These are phyloP conservation scores for Lasioglossum lativentre DNA, from an alignment of 2,888 invertebrate genomes.

Conservation along the genomic window DNA sequence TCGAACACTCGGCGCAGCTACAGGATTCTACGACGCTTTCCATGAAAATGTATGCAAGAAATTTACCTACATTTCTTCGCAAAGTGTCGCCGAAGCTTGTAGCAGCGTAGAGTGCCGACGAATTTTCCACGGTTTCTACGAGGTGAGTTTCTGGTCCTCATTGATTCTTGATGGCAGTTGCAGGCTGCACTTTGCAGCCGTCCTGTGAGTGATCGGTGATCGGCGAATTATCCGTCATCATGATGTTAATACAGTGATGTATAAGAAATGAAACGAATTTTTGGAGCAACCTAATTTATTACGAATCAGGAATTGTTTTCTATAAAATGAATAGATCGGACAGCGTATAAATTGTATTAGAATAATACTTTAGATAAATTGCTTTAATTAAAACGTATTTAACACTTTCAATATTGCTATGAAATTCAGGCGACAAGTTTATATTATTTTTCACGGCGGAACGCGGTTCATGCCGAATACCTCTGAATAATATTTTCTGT, in stretches of 20 bases:
- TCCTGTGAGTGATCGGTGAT: background rate
- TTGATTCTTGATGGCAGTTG: conserved; percentile 1
- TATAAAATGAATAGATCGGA: background rate
- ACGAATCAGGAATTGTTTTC: background rate
- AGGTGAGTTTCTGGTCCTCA: background rate
- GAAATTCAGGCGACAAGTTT: background rate
- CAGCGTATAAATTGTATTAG: background rate
- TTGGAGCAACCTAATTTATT: background rate
- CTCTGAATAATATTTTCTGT: conserved; percentile 1
- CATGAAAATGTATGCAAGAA: background rate
- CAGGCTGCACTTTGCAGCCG: background rate
- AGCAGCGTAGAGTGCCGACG: background rate
- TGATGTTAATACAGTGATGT: background rate
- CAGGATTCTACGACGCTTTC: background rate
- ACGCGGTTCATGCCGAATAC: background rate
- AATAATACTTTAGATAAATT: background rate
- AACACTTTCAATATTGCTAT: background rate
- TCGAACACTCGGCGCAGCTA: background rate
- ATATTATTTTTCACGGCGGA: background rate
- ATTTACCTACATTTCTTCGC: conserved; percentile 14
- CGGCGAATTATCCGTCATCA: background rate
- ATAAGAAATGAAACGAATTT: background rate
- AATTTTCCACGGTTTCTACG: background rate
- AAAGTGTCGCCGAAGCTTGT: conserved; percentile 20
- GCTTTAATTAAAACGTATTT: background rate